A percentile compares a stretch with the other conserved stretches of the same genome.
phyloP scores from a whole-genome alignment of 2,113 vertebrate genomes.

The Hypocryptadius cinnamomeus region DNA sequence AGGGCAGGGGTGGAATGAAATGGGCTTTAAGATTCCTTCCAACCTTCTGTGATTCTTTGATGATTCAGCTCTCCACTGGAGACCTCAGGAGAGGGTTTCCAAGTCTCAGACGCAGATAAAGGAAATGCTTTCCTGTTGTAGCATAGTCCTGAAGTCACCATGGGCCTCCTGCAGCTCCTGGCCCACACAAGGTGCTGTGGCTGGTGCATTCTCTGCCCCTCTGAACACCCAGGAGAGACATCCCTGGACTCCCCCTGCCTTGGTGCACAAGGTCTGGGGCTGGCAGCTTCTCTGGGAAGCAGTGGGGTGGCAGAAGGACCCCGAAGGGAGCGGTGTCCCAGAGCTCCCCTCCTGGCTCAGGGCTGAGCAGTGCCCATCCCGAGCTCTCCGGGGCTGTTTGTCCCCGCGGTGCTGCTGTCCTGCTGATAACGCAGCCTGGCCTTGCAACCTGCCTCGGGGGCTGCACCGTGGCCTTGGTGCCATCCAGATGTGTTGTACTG shows the following conservation, averaged over 20 bases:
- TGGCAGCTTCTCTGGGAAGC: too few relatives aligned
- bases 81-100: not conserved
- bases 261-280: not conserved
- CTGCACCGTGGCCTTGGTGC: not conserved
- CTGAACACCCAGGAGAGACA: rapidly evolving
- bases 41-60: too few relatives aligned
- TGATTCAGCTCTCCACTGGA: not conserved
- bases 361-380: rapidly evolving
- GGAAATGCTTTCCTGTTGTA: too few relatives aligned
- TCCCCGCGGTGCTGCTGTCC: rapidly evolving
- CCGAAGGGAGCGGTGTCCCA: rapidly evolving
- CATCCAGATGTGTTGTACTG: not conserved
- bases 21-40: not conserved
- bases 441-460: not conserved
- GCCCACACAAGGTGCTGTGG: rapidly evolving
- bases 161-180: not conserved
- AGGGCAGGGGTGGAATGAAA: too few relatives aligned
- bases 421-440: rapidly evolving
- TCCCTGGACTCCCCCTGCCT: rapidly evolving
- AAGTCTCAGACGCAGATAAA: not conserved
- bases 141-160: rapidly evolving
- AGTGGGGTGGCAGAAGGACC: not conserved
- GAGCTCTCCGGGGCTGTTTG: not conserved
- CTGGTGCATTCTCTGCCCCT: not conserved
- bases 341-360: rapidly evolving